Conservation (phyloP, 2,113 vertebrate species). For the Lethenteron camtschaticum region DNA sequence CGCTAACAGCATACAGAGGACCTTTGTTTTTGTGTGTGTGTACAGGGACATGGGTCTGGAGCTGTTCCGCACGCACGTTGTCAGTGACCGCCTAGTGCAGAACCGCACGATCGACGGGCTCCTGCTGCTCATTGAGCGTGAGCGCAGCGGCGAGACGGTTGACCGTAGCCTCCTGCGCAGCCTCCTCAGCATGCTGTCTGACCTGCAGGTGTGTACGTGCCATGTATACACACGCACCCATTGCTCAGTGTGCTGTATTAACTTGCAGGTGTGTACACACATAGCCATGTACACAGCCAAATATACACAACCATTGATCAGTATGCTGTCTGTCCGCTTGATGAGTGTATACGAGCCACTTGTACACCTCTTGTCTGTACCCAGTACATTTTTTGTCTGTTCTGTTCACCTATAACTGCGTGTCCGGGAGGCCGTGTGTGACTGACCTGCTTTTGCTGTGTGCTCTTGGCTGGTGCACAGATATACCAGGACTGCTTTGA, state of each 20-base stretch:
- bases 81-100: slow-evolving; percentile 91
- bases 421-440: too few relatives aligned
- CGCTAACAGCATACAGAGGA: too few relatives aligned
- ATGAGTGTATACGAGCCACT: too few relatives aligned
- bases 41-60: slow-evolving; percentile 94
- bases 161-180: slow-evolving; percentile 83
- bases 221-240: background rate
- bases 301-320: too few relatives aligned
- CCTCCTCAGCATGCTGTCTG: slow-evolving; percentile 89
- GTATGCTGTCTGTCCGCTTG: too few relatives aligned
- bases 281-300: too few relatives aligned
- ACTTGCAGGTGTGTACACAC: too few relatives aligned
- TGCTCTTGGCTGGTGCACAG: slow-evolving; percentile 20
- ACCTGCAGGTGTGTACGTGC: slow-evolving; percentile 51
- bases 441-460: too few relatives aligned
- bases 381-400: too few relatives aligned
- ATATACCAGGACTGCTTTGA: slow-evolving; percentile 99
- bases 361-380: too few relatives aligned
- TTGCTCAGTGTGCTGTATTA: background rate
- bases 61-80: slow-evolving; percentile 91
- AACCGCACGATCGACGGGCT: slow-evolving; percentile 95
- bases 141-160: slow-evolving; percentile 77
- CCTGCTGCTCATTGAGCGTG: slow-evolving; percentile 72
- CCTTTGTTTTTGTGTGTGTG: slow-evolving; percentile 9
- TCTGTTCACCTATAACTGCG: too few relatives aligned